Base-by-base conservation (phyloP, 2,888 invertebrate species). In the Stenchaetothrips biformis region DNA sequence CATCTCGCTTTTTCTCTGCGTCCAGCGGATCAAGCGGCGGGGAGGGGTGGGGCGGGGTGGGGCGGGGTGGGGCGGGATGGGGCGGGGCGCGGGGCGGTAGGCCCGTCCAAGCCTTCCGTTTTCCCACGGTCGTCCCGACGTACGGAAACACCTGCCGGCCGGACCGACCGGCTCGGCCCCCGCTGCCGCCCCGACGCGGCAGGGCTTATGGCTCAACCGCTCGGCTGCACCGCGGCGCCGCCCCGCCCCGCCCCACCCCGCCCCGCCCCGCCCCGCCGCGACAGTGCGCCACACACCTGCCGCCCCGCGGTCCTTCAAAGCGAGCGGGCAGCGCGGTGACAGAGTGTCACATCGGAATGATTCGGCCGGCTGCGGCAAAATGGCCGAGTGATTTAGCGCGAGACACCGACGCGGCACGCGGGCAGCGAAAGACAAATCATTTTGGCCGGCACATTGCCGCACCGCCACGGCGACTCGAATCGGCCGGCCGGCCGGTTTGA, bases 81-180 rank as follows among this genome's bases (percentile, higher is more conserved):
- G n/a, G n/a, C n/a, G n/a, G n/a, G n/a, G n/a, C n/a, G 67, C n/a
- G 62, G 67, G 67, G 67, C 67, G 21, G 67, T 25, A 11, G 25
- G 67, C 11, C 21, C 21, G 67, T 21, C 67, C 67, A 25, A 74
- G 67, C 67, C 67, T 74, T 74, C 67, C 67, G 67, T 74, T 74
- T 74, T 74, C 67, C 67, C 67, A 74, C 67, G 67, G 67, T 25
- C 67, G 21, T 21, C 67, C 25, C 67, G 67, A 25, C 67, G 59
- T 18, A 25, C 67, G 67, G 67, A 74, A 21, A 74, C 67, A 74
- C 67, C 67, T 74, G 67, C 67, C 67, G 67, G 25, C 67, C 25
- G 67, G 67, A 74, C 25, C 4, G 59, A 18, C 25, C 67, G 21
- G 25, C 21, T 74, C 21, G 37, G 37, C 37, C 37, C 37, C 37